Conservation (phyloP, 2,797 vertebrate genomes). For the Hoplostethus mediterraneus region DNA sequence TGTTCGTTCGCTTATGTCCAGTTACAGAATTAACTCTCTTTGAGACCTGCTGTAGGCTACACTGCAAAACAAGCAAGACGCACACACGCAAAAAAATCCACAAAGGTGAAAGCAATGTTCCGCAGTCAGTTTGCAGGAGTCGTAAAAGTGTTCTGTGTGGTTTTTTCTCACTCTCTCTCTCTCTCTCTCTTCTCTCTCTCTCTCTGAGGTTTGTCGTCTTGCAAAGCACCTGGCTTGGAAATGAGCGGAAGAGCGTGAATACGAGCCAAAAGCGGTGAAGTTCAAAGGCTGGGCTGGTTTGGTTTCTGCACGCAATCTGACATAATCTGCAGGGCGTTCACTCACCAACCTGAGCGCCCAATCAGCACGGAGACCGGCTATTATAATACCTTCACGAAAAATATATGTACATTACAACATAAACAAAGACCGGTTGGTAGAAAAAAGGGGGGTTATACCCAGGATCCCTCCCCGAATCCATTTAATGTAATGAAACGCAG, state of each 20-base stretch:
- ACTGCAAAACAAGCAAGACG: conserved; percentile 62
- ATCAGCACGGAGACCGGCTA: conserved; percentile 88
- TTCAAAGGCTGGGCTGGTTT: conserved; percentile 95
- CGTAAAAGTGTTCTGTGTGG: conserved; percentile 68
- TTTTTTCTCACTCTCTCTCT: conserved; percentile 43
- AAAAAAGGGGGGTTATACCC: conserved; percentile 60
- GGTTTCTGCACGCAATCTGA: conserved; percentile 92
- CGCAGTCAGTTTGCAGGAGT: conserved; percentile 75
- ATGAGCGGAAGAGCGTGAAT: conserved; percentile 89
- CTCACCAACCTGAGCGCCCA: conserved; percentile 91
- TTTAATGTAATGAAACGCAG: conserved; percentile 80
- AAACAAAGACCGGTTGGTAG: conserved; percentile 82
- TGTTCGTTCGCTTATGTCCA: conserved; percentile 67
- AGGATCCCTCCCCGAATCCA: conserved; percentile 74
- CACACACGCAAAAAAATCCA: conserved; percentile 79
- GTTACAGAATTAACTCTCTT: conserved; percentile 52
- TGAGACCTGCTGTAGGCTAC: conserved; percentile 47
- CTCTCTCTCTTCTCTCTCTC: conserved; percentile 54
- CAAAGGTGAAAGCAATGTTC: conserved; percentile 82
- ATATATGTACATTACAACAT: conserved; percentile 83
- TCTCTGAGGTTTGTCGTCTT: conserved; percentile 85
- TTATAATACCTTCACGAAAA: conserved; percentile 86
- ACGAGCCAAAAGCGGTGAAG: conserved; percentile 92
- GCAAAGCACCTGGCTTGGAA: conserved; percentile 91
- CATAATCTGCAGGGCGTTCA: conserved; percentile 95